Percentiles rank a stretch among this genome's conserved stretches.
Evolutionary conservation across 2,888 invertebrate genomes (phyloP).

Genomic region (Xestia ashworthii): DNA sequence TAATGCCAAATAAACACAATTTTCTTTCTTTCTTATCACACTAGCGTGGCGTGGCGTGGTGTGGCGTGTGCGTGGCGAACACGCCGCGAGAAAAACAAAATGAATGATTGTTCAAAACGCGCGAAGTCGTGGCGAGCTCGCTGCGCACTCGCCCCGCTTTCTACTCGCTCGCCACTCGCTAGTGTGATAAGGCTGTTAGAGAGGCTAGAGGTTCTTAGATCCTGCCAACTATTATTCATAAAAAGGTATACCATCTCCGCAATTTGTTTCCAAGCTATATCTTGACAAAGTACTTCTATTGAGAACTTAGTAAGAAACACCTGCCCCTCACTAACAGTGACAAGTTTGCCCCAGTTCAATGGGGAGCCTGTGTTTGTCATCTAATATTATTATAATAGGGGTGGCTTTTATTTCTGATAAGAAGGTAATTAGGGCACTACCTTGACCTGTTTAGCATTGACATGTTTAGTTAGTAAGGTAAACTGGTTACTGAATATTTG

Average conservation of each 20-base stretch:
- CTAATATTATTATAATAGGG: neutral
- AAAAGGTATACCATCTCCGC: neutral
- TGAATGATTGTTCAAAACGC: too few relatives aligned
- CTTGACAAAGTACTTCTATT: neutral
- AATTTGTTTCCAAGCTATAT: neutral
- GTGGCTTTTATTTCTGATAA: neutral
- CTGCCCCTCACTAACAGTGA: neutral
- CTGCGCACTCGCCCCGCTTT: too few relatives aligned
- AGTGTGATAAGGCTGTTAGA: too few relatives aligned
- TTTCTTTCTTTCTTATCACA: too few relatives aligned
- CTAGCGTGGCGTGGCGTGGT: too few relatives aligned
- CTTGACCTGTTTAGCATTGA: neutral
- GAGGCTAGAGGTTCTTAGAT: neutral
- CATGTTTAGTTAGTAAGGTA: neutral
- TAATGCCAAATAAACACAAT: too few relatives aligned
- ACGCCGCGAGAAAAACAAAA: too few relatives aligned
- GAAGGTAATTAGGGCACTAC: neutral
- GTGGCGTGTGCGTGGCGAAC: too few relatives aligned
- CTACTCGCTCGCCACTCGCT: too few relatives aligned
- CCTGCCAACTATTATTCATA: neutral
- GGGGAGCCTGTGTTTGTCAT: neutral
- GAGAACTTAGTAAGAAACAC: neutral
- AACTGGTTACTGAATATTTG: neutral
- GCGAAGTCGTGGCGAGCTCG: too few relatives aligned
- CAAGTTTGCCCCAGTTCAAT: constrained; percentile 1